Evolutionary conservation across 2,888 invertebrate species (phyloP), one percentile per base, ranked within the genome.

Genomic region (Proisotoma minuta): DNA sequence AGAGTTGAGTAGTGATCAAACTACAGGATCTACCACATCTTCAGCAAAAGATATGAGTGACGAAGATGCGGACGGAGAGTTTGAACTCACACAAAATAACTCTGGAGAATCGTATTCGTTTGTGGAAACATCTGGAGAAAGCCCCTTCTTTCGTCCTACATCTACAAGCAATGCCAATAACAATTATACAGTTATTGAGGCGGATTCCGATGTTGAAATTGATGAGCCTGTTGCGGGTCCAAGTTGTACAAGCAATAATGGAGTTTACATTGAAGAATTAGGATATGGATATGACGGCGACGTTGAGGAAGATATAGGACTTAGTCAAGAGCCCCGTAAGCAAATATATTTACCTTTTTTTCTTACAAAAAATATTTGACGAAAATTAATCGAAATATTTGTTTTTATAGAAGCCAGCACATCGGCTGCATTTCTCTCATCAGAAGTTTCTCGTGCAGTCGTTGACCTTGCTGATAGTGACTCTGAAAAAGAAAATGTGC

Each of bases 181-280:
- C n/a, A n/a, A n/a, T n/a, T 69, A 69, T 47, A 69, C 62, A 4
- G 69, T 69, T 3, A 57, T 58, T 27, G 71, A 69, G 27, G 67
- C 63, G 2, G 71, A 71, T 50, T 71, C 71, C 0, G 71, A 71
- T 54, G 59, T 71, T 8, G 71, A 71, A 50, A 67, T 71, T 57
- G 71, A 71, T 29, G 71, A 71, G 57, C 65, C 66, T 3, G 61
- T 64, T 3, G 18, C 43, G 4, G 18, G 5, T 18, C 5, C 43
- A 43, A n/a, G 43, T 5, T 4, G 18, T 5, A 43, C 18, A 5
- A 18, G 43, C 18, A 59, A 56, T 39, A 54, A 48, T 15, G 64
- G 66, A 18, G 71, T 71, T 0, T 57, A 66, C 12, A 71, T 71
- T 54, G 63, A 66, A 60, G 71, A 71, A 57, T 48, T 71, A 24